Evolutionary conservation across 2,113 vertebrate genomes (phyloP).

Genomic region (Salminus brasiliensis): DNA sequence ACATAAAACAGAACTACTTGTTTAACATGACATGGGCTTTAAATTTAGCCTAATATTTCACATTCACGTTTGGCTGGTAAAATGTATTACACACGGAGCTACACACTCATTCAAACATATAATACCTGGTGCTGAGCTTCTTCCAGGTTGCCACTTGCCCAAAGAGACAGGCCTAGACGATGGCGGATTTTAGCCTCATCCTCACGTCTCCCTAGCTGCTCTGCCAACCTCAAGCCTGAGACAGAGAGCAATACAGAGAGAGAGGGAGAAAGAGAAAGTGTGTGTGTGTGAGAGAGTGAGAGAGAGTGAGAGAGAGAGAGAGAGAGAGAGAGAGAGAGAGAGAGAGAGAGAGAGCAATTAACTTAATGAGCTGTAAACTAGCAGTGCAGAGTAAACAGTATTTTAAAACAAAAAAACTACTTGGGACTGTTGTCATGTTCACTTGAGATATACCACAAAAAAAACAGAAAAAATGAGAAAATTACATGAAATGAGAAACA

Average conservation of each 20-base stretch:
- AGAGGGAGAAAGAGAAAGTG: constrained; percentile 25
- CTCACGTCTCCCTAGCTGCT: constrained; percentile 91
- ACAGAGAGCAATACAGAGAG: neutral
- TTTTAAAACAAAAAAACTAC: neutral
- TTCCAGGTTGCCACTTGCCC: constrained; percentile 92
- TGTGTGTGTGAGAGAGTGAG: neutral
- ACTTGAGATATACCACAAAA: too few species aligned
- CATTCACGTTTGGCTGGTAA: too few species aligned
- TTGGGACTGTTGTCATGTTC: neutral
- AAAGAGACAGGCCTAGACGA: constrained; percentile 91
- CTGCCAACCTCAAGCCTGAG: constrained; percentile 90
- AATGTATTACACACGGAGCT: neutral
- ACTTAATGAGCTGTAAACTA: constrained; percentile 10
- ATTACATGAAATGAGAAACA: too few species aligned
- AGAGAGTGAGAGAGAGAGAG: neutral
- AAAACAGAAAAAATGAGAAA: too few species aligned
- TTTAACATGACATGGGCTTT: too few species aligned
- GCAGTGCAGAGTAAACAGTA: constrained; percentile 14
- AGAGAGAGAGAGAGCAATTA: constrained; percentile 38
- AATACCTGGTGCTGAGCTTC: constrained; percentile 92
- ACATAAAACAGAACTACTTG: too few species aligned
- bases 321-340: neutral
- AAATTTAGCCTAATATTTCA: too few species aligned
- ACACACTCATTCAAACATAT: neutral
- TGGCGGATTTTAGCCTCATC: constrained; percentile 96